Base-by-base conservation (phyloP, 2,797 vertebrate species). In the Morelia viridis region DNA sequence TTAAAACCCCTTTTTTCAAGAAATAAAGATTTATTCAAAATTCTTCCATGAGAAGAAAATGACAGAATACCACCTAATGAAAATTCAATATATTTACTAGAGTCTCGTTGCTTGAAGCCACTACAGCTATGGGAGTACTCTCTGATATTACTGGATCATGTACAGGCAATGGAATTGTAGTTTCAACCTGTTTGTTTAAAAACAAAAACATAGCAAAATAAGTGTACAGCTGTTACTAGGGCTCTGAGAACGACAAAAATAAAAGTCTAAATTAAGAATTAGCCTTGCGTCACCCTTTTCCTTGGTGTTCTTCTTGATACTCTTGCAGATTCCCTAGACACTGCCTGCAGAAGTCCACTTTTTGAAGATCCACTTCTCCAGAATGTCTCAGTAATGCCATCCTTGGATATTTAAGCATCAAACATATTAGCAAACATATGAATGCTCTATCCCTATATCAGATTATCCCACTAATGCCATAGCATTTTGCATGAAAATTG, bases 201-300 rank as follows among this genome's bases (percentile, higher is more conserved):
- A 94, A 92, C 89, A 96, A 92, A 96, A 97, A 97, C 96, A 97
- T 96, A 92, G 97, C 95, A 97, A 80, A 97, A 95, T 98, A 96
- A 97, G 96, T 97, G 95, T 94, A 95, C 94, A 96, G 94, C 87
- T 96, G 92, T 88, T 95, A 93, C 96, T 96, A 85, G 93, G 93
- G 94, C 95, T 96, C 96, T 95, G 91, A 94, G 68, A 96, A 94
- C 88, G 93, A 94, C 91, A 76, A 80, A 94, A 91, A 95, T 95
- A 95, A 93, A 92, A 90, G 85, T 97, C 97, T 97, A 96, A 91
- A 94, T 94, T 94, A 94, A 86, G 97, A 90, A 95, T 84, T 97
- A 98, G 96, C 96, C 97, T 97, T 96, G 96, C 96, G 96, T 98
- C 98, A 98, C 98, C 98, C 97, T 98, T 98, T 97, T 98, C 93